Percentiles rank a stretch among this genome's conserved stretches.
Conservation (phyloP, 1,140 invertebrate genomes). For the Dinoponera quadriceps region DNA sequence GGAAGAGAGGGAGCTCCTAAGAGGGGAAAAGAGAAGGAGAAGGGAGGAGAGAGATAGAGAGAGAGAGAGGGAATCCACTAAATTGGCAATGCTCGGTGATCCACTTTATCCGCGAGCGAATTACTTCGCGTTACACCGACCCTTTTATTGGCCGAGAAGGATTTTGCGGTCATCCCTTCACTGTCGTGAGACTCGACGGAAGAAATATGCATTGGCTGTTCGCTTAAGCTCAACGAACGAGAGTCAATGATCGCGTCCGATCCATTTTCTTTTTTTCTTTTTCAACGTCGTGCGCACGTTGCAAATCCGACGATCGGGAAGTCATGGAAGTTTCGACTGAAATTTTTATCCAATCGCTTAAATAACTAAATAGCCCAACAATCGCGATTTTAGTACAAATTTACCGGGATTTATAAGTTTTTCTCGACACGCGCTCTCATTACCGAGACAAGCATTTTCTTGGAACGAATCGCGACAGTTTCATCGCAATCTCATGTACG, state of each 20-base stretch:
- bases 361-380: not conserved
- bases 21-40: constrained; percentile 2
- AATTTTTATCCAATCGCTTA: not conserved
- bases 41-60: not conserved
- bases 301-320: not conserved
- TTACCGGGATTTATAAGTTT: not conserved
- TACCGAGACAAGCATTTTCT: not conserved
- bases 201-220: constrained; percentile 4
- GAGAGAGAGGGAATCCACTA: constrained; percentile 63
- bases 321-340: not conserved
- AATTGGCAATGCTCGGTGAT: constrained; percentile 71
- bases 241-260: constrained; percentile 3
- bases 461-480: not conserved
- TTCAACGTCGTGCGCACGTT: not conserved
- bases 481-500: not conserved
- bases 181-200: constrained; percentile 42
- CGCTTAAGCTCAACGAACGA: not conserved
- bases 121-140: constrained; percentile 65
- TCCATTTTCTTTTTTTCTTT: not conserved
- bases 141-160: constrained; percentile 64
- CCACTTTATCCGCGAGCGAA: constrained; percentile 67
- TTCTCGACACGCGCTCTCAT: not conserved
- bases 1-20: constrained; percentile 42
- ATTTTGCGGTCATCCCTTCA: constrained; percentile 59
- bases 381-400: not conserved